These are phyloP conservation scores for Brachystomella parvula DNA, from an alignment of 1,140 invertebrate genomes.

Conservation along the genomic window DNA sequence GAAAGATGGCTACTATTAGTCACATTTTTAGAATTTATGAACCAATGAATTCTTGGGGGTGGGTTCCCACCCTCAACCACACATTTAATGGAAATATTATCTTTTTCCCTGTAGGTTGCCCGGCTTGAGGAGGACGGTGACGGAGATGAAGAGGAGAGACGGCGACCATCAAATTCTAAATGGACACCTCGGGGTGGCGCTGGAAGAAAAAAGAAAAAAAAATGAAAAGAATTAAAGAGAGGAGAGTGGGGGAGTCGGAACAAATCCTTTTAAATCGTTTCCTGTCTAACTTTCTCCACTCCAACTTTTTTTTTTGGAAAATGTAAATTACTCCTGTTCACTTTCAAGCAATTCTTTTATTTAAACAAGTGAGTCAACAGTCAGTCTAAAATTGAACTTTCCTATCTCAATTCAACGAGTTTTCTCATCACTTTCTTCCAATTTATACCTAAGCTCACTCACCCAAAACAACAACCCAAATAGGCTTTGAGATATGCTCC, in stretches of 20 bases:
- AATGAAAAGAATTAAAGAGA: background rate
- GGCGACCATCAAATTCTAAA: slow-evolving; percentile 39
- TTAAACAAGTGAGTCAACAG: too few species aligned
- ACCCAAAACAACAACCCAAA: slow-evolving; percentile 39
- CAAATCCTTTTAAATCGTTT: slow-evolving; percentile 8
- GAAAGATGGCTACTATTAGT: slow-evolving; percentile 38
- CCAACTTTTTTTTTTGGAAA: too few species aligned
- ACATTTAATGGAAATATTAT: slow-evolving; percentile 60
- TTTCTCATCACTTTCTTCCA: background rate
- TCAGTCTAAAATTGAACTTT: too few species aligned
- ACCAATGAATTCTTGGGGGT: slow-evolving; percentile 51
- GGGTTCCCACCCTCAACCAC: slow-evolving; percentile 72
- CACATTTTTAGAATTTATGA: slow-evolving; percentile 39
- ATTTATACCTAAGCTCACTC: slow-evolving; percentile 11
- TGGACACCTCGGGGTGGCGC: slow-evolving; percentile 36
- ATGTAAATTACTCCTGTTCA: too few species aligned
- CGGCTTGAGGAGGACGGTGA: slow-evolving; percentile 36
- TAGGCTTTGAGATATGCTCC: slow-evolving; percentile 37
- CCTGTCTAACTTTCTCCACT: too few species aligned
- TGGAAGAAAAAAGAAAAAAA: slow-evolving; percentile 24
- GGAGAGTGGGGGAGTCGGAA: too few species aligned
- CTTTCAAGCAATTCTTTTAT: background rate
- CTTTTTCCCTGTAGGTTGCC: slow-evolving; percentile 39
- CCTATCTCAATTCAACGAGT: background rate
- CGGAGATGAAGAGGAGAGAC: slow-evolving; percentile 31